These are phyloP conservation scores for Nothocercus julius DNA, from an alignment of 2,113 vertebrate genomes.

Conservation along the genomic window DNA sequence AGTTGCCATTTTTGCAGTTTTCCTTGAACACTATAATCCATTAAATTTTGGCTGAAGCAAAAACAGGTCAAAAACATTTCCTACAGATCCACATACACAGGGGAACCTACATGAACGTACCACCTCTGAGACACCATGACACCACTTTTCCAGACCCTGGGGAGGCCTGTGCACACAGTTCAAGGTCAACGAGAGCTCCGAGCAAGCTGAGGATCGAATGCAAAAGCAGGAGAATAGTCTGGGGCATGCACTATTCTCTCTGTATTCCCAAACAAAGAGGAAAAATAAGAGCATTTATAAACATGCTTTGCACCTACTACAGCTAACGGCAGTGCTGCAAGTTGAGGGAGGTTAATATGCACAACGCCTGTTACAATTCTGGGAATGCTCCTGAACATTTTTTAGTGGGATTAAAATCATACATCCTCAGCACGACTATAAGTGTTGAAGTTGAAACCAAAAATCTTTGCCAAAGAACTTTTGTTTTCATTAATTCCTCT, in stretches of 20 bases:
- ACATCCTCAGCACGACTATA: rapidly evolving
- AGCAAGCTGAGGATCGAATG: neutral
- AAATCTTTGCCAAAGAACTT: neutral
- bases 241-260: neutral
- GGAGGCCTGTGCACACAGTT: neutral
- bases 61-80: slow-evolving; percentile 37
- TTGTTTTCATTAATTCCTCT: neutral
- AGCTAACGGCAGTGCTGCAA: neutral
- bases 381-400: neutral
- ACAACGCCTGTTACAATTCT: neutral
- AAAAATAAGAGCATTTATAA: neutral
- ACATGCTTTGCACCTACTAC: rapidly evolving
- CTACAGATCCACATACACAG: neutral
- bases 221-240: neutral
- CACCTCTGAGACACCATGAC: neutral
- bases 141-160: neutral
- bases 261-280: neutral
- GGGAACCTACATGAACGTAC: neutral
- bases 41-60: slow-evolving; percentile 48
- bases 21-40: slow-evolving; percentile 44
- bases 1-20: slow-evolving; percentile 51
- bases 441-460: rapidly evolving
- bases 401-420: neutral
- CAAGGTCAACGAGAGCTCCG: neutral
- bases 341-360: neutral